A percentile compares a stretch with the other conserved stretches of the same genome.
phyloP scores from a whole-genome alignment of 2,113 vertebrate genomes.

The Phodopus roborovskii region DNA sequence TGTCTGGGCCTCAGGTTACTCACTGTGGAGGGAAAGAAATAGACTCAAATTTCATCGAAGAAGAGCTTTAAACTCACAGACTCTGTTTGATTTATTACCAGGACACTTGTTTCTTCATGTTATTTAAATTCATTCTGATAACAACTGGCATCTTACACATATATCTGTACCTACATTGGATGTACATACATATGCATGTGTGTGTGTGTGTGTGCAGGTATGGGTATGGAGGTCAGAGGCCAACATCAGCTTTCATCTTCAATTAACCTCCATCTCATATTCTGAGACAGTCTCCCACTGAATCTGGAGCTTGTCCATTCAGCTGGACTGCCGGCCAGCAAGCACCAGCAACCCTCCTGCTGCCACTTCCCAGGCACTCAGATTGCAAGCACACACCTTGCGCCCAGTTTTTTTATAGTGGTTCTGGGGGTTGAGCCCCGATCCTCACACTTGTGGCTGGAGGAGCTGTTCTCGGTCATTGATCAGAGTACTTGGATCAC shows the following conservation, averaged over 20 bases:
- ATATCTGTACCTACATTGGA: no score
- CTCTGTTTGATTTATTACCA: neutral
- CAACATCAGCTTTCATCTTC: neutral
- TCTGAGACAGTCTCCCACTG: neutral
- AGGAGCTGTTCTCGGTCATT: neutral
- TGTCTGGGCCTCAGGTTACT: neutral
- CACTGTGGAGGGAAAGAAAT: neutral
- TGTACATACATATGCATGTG: no score
- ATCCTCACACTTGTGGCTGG: neutral
- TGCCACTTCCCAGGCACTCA: neutral
- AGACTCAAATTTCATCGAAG: neutral
- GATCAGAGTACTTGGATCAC: neutral
- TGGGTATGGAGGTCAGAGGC: neutral
- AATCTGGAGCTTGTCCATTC: no score
- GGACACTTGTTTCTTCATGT: neutral
- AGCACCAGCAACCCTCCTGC: accelerated
- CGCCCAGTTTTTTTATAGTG: neutral
- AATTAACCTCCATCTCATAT: neutral
- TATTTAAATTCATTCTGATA: neutral
- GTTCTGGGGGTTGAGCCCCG: neutral
- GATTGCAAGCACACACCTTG: neutral
- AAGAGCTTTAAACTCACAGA: neutral
- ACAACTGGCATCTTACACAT: neutral
- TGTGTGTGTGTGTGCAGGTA: neutral
- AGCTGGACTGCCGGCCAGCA: neutral